A percentile compares a stretch with the other conserved stretches of the same genome.
Evolutionary conservation across 2,888 invertebrate species (phyloP).

Genomic region (Tholera decimalis): DNA sequence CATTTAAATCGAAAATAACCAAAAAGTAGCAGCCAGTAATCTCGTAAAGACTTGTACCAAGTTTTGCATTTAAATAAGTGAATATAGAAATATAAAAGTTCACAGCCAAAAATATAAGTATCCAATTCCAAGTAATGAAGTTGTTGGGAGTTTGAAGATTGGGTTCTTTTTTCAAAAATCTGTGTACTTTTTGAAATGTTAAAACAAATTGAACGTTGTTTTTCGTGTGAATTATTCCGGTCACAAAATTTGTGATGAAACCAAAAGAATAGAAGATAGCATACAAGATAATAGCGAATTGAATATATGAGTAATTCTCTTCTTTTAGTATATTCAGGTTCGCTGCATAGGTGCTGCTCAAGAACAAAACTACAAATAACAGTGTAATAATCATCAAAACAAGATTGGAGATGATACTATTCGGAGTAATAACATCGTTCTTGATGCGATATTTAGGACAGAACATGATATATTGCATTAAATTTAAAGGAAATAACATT

Average conservation of each 20-base stretch:
- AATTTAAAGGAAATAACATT: slow-evolving; percentile 16
- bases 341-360: no score
- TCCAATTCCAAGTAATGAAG: slow-evolving; percentile 35
- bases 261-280: slow-evolving; percentile 10
- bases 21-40: not conserved
- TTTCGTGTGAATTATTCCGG: slow-evolving; percentile 3
- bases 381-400: not conserved
- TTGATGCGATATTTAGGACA: slow-evolving; percentile 19
- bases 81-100: not conserved
- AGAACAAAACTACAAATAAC: no score
- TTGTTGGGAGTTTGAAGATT: not conserved
- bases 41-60: not conserved
- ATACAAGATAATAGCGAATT: no score
- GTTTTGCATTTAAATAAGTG: fast-evolving
- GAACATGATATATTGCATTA: slow-evolving; percentile 13
- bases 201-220: slow-evolving; percentile 9
- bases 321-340: no score
- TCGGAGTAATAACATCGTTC: slow-evolving; percentile 2
- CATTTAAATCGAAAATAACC: slow-evolving; percentile 21
- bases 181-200: slow-evolving; percentile 39
- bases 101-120: not conserved
- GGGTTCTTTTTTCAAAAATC: slow-evolving; percentile 12
- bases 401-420: not conserved
- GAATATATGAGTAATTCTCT: no score
- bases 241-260: slow-evolving; percentile 4